A percentile compares a stretch with the other conserved stretches of the same genome.
Evolutionary conservation across 2,888 invertebrate genomes (phyloP).

Genomic region (Panopea generosa): DNA sequence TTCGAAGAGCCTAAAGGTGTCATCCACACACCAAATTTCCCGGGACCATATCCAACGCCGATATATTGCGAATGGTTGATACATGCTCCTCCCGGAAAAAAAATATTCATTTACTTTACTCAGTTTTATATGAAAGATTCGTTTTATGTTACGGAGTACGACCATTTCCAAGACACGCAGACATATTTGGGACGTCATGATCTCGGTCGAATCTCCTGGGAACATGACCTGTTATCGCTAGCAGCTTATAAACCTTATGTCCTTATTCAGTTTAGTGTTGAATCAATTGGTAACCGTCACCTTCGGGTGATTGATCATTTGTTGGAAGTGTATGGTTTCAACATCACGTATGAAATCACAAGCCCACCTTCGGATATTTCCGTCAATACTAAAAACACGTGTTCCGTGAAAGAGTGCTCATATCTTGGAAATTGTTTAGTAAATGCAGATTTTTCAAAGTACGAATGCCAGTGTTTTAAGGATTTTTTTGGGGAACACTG

Average conservation of each 20-base stretch:
- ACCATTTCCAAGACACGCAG: constrained; percentile 72
- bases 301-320: constrained; percentile 92
- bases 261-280: constrained; percentile 91
- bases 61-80: constrained; percentile 95
- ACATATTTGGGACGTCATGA: constrained; percentile 69
- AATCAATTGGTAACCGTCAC: constrained; percentile 88
- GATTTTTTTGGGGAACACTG: constrained; percentile 93
- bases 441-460: constrained; percentile 88
- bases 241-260: constrained; percentile 89
- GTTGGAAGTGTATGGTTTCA: constrained; percentile 95
- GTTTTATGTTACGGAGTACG: constrained; percentile 78
- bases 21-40: constrained; percentile 94
- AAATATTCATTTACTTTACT: constrained; percentile 94
- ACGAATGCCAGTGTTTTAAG: constrained; percentile 89
- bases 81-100: constrained; percentile 88
- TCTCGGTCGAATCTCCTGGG: constrained; percentile 75
- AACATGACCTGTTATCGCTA: constrained; percentile 75
- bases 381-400: constrained; percentile 85
- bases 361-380: constrained; percentile 81
- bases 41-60: constrained; percentile 92
- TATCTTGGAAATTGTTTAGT: constrained; percentile 94
- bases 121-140: constrained; percentile 90
- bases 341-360: constrained; percentile 94
- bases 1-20: constrained; percentile 68
- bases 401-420: constrained; percentile 93